Conservation (phyloP, 2,113 vertebrate species). For the Phyllopteryx taeniolatus region DNA sequence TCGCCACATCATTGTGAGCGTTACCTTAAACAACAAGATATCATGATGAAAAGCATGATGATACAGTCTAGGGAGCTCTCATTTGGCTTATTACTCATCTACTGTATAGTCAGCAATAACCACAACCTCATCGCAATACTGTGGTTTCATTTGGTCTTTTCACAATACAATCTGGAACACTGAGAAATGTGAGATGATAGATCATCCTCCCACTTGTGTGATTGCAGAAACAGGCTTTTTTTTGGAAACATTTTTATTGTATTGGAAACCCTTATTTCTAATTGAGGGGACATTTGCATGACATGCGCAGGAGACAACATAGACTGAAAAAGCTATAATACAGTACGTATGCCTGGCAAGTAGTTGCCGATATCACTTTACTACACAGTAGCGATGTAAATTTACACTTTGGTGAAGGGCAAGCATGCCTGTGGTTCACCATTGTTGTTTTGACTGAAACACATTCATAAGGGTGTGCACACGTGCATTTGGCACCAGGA, state of each 20-base stretch:
- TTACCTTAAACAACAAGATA: neutral
- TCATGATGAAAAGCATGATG: neutral
- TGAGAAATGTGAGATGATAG: neutral
- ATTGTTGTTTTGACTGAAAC: neutral
- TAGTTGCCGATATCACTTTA: neutral
- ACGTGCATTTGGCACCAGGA: too few relatives aligned
- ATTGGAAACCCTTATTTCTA: neutral
- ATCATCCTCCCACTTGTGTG: neutral
- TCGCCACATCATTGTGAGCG: neutral
- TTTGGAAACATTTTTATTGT: neutral
- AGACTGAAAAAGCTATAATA: neutral
- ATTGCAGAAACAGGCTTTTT: neutral
- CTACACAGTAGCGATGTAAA: neutral
- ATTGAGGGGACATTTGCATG: neutral
- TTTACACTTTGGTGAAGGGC: neutral
- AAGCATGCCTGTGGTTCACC: neutral
- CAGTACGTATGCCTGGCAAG: neutral
- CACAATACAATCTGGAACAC: neutral
- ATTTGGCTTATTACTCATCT: neutral
- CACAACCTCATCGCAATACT: neutral
- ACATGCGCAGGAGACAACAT: neutral
- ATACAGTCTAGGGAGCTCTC: neutral
- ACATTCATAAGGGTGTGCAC: too few relatives aligned
- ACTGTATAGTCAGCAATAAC: neutral
- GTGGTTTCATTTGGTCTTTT: neutral